These are phyloP conservation scores for Nomada flava DNA, from an alignment of 2,888 invertebrate species.

Conservation along the genomic window DNA sequence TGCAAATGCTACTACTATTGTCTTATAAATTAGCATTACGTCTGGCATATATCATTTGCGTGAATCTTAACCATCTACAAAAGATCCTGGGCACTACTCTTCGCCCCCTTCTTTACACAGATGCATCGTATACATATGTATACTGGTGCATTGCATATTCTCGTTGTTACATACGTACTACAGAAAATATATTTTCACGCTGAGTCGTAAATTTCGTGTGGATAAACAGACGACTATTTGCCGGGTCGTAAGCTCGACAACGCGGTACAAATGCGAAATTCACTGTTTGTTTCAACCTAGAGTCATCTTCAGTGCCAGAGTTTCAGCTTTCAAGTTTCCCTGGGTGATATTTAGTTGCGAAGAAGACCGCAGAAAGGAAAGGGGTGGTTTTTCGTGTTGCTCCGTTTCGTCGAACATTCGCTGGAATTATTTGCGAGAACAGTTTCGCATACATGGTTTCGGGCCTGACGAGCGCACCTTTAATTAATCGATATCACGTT, in stretches of 20 bases:
- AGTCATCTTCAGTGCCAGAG: slow-evolving; percentile 16
- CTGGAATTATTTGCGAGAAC: neutral
- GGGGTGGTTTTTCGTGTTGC: neutral
- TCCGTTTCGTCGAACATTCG: neutral
- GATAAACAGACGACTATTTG: slow-evolving; percentile 49
- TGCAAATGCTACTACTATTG: neutral
- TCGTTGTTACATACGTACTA: neutral
- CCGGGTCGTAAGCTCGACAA: slow-evolving; percentile 46
- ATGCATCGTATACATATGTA: neutral
- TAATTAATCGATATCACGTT: slow-evolving; percentile 29
- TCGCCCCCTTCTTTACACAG: neutral
- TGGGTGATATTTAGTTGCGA: neutral
- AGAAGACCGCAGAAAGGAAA: neutral
- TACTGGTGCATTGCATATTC: neutral
- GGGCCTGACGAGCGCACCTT: neutral
- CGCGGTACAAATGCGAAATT: slow-evolving; percentile 36
- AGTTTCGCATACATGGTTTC: neutral
- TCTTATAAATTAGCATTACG: neutral
- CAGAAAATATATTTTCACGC: slow-evolving; percentile 43
- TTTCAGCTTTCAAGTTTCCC: slow-evolving; percentile 6
- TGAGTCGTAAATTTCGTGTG: slow-evolving; percentile 34
- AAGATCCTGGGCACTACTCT: neutral
- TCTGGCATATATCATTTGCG: neutral
- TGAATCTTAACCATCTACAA: neutral
- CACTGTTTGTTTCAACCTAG: slow-evolving; percentile 10